phyloP scores from a whole-genome alignment of 2,888 invertebrate genomes.

The Epistrophe eligans region DNA sequence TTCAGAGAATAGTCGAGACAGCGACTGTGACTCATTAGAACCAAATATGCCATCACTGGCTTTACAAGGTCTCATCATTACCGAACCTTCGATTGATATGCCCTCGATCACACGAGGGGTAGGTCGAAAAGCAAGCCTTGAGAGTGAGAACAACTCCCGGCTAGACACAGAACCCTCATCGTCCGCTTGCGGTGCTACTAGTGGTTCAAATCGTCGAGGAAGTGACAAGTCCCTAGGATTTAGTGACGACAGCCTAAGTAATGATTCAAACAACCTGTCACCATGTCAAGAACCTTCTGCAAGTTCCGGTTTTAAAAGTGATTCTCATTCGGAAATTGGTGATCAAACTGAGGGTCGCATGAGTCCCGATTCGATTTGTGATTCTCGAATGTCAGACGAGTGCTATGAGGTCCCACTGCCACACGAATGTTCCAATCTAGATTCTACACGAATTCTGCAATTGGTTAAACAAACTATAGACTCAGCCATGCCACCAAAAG shows the following conservation, averaged over 20 bases:
- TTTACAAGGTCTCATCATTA: slow-evolving; percentile 87
- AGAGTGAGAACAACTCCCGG: slow-evolving; percentile 84
- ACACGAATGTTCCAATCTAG: slow-evolving; percentile 91
- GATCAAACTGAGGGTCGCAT: slow-evolving; percentile 84
- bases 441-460: slow-evolving; percentile 91
- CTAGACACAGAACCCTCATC: slow-evolving; percentile 70
- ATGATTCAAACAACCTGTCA: slow-evolving; percentile 86
- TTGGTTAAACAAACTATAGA: slow-evolving; percentile 92
- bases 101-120: slow-evolving; percentile 93
- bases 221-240: slow-evolving; percentile 89
- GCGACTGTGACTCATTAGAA: slow-evolving; percentile 88
- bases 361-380: slow-evolving; percentile 83
- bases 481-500: slow-evolving; percentile 90
- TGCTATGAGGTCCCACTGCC: slow-evolving; percentile 91
- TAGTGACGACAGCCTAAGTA: slow-evolving; percentile 90
- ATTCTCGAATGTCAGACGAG: slow-evolving; percentile 84
- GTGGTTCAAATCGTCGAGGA: slow-evolving; percentile 86
- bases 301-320: slow-evolving; percentile 87
- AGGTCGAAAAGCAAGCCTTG: slow-evolving; percentile 88
- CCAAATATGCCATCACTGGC: slow-evolving; percentile 84
- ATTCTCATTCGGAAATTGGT: slow-evolving; percentile 85
- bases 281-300: slow-evolving; percentile 86
- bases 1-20: slow-evolving; percentile 90
- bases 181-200: slow-evolving; percentile 56
- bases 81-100: slow-evolving; percentile 89